Evolutionary conservation across 2,113 vertebrate species (phyloP).

Genomic region (Gracilinanus agilis): DNA sequence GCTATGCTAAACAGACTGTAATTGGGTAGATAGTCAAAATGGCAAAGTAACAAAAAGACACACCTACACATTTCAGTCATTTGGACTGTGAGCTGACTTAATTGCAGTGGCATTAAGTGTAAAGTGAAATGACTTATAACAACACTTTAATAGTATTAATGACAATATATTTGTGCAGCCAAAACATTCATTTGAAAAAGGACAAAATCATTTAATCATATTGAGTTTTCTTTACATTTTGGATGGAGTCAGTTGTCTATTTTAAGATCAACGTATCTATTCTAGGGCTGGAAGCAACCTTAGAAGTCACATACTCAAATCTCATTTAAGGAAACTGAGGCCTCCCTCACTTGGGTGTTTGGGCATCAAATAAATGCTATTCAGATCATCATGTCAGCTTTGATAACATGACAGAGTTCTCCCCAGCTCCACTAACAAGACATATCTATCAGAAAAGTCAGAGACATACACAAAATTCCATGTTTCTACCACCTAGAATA

Average conservation of each 20-base stretch:
- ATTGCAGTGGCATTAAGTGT: background rate
- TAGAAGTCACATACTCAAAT: background rate
- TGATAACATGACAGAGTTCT: background rate
- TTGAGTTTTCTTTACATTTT: background rate
- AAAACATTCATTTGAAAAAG: background rate
- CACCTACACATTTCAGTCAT: background rate
- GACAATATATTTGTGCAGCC: slow-evolving; percentile 4
- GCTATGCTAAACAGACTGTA: background rate
- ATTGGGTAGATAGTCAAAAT: background rate
- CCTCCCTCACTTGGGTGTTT: background rate
- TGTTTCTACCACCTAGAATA: background rate
- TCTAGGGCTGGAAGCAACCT: background rate
- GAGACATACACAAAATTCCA: background rate
- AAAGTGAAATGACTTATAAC: slow-evolving; percentile 24
- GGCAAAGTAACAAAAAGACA: background rate
- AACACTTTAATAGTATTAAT: background rate
- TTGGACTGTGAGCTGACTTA: background rate
- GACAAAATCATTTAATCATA: slow-evolving; percentile 18
- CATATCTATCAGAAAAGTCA: background rate
- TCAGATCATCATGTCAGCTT: background rate
- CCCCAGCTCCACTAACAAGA: background rate
- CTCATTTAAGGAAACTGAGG: background rate
- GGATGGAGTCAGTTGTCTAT: background rate
- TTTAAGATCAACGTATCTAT: background rate
- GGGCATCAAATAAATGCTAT: background rate